Percentiles rank a stretch among this genome's conserved stretches.
These are phyloP conservation scores for Oryzias dopingdopingensis DNA, from an alignment of 2,797 vertebrate genomes.

Conservation along the genomic window DNA sequence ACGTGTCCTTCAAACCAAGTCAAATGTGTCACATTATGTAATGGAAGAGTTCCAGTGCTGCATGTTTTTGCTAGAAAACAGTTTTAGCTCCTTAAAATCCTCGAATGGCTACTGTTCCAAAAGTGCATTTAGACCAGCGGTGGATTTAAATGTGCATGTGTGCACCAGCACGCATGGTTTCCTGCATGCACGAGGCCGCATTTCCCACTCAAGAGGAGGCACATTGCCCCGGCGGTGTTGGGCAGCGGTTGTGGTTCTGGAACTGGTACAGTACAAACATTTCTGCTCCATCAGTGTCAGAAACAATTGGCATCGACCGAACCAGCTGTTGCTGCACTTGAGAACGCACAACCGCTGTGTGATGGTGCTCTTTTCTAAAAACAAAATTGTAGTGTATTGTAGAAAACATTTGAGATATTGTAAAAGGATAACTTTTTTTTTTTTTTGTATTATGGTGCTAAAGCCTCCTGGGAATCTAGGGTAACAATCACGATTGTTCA, in stretches of 20 bases:
- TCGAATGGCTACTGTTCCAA: constrained; percentile 45
- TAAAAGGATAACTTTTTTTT: too few species aligned
- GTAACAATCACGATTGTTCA: too few species aligned
- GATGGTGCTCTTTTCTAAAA: background rate
- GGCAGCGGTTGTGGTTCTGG: constrained; percentile 59
- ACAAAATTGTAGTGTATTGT: too few species aligned
- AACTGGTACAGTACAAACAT: constrained; percentile 64
- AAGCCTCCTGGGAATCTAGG: too few species aligned
- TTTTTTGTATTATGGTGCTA: too few species aligned
- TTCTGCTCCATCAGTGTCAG: constrained; percentile 65
- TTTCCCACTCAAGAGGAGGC: constrained; percentile 23
- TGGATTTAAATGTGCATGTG: constrained; percentile 15
- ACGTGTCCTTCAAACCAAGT: constrained; percentile 59
- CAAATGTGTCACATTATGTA: constrained; percentile 57
- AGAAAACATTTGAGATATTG: too few species aligned
- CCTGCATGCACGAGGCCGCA: constrained; percentile 4
- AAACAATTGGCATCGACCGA: constrained; percentile 50
- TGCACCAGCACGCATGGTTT: constrained; percentile 1
- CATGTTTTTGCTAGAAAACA: constrained; percentile 36
- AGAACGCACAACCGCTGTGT: constrained; percentile 20
- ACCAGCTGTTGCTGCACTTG: constrained; percentile 48
- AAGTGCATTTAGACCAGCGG: constrained; percentile 23
- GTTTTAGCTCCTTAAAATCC: background rate
- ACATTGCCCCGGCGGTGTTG: constrained; percentile 35
- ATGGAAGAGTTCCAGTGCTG: constrained; percentile 37